Evolutionary conservation across 2,888 invertebrate species (phyloP).

Genomic region (Xestia sexstrigata): DNA sequence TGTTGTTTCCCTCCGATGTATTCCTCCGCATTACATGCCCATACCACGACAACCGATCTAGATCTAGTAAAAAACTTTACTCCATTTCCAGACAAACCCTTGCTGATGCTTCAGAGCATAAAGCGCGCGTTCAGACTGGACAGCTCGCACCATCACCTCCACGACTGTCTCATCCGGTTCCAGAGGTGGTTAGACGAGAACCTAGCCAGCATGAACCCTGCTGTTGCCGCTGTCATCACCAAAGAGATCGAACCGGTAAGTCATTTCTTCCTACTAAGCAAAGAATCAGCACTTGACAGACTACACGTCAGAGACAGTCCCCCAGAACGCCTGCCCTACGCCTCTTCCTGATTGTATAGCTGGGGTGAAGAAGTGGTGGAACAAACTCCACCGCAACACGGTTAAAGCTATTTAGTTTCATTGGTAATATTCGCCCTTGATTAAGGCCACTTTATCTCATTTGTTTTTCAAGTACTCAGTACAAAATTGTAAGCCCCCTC

Average conservation of each 20-base stretch:
- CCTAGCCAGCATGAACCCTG: slow-evolving; percentile 81
- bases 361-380: background rate
- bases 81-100: slow-evolving; percentile 93
- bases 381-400: background rate
- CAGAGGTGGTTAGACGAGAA: slow-evolving; percentile 81
- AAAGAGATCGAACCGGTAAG: slow-evolving; percentile 90
- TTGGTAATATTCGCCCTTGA: too few species aligned
- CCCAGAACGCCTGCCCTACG: background rate
- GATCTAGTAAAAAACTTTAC: background rate
- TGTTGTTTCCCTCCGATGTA: background rate
- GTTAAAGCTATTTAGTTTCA: background rate
- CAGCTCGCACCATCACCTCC: slow-evolving; percentile 94
- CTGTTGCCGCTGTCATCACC: slow-evolving; percentile 89
- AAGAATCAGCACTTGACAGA: background rate
- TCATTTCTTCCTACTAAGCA: background rate
- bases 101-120: slow-evolving; percentile 98
- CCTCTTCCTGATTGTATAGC: background rate
- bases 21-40: background rate
- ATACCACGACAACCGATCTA: background rate
- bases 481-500: too few species aligned
- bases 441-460: too few species aligned
- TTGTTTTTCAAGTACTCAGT: too few species aligned
- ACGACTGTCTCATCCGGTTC: slow-evolving; percentile 96
- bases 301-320: background rate
- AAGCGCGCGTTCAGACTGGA: slow-evolving; percentile 95